Evolutionary conservation across 2,888 invertebrate genomes (phyloP), one percentile per base, ranked within the genome.

Genomic region (Cosmia pyralina): DNA sequence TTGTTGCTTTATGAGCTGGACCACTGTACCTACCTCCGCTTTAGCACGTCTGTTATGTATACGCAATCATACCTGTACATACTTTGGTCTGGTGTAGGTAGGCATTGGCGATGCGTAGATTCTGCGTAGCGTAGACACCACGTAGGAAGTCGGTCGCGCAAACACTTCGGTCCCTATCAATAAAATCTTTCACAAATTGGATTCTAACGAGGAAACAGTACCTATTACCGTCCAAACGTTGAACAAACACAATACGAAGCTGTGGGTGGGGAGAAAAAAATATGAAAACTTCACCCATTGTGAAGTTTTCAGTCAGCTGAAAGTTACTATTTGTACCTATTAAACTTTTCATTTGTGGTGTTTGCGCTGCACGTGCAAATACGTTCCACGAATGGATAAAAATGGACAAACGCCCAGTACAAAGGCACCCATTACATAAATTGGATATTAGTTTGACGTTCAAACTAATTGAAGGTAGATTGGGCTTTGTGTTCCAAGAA

Each of bases 391-490:
- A 28, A 28, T 28, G 28, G 28, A 28, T 28, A 28, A 28, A 28
- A 28, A 28, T 28, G 28, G 34, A 19, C 19, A 19, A 58, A 6
- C 34, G 34, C 34, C 17, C 34, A 34, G 17, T 17, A 10, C 22
- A 57, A 11, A 11, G 8, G 8, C 10, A 17, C 34, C 53, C 53
- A 8, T 10, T 8, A 28, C 8, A 4, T 28, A 57, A 34, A 58
- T 58, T 28, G 55, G 28, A 57, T 34, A 58, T 38, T 58, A 59
- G n/a, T 59, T 59, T 38, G n/a, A n/a, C n/a, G n/a, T n/a, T n/a
- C n/a, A 7, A 19, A 59, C n/a, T 19, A 11, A 28, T 34, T 58
- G 0, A n/a, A n/a, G n/a, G 11, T 19, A 28, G 28, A 28, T 28
- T 28, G 28, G 28, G 28, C 28, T 34, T 3, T 19, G 19, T 17